A percentile compares a stretch with the other conserved stretches of the same genome.
Evolutionary conservation across 2,888 invertebrate genomes (phyloP).

Genomic region (Thera britannica): DNA sequence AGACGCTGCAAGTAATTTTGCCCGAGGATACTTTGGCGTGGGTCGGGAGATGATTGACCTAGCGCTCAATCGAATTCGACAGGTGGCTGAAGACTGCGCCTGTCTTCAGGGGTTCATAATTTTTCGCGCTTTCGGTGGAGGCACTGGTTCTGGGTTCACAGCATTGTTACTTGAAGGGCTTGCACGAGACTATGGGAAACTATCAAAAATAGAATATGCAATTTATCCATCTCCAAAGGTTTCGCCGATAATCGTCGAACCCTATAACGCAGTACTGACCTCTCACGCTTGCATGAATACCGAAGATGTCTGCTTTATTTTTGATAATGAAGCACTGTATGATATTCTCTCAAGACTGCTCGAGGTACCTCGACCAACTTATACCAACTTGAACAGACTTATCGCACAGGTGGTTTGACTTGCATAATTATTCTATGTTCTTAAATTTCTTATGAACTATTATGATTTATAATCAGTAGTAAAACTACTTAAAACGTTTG

Average conservation of each 20-base stretch:
- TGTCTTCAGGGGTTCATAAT: slow-evolving; percentile 87
- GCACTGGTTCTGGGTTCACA: slow-evolving; percentile 91
- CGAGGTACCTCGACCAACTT: slow-evolving; percentile 91
- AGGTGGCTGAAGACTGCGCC: slow-evolving; percentile 87
- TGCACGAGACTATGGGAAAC: slow-evolving; percentile 86
- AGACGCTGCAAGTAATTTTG: slow-evolving; percentile 94
- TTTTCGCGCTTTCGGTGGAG: slow-evolving; percentile 90
- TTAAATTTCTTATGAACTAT: too few species aligned
- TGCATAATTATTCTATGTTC: too few species aligned
- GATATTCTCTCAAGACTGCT: slow-evolving; percentile 90
- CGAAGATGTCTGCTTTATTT: slow-evolving; percentile 88
- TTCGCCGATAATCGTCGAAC: slow-evolving; percentile 90
- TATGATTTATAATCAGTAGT: background rate
- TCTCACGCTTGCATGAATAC: slow-evolving; percentile 88
- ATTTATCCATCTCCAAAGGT: slow-evolving; percentile 94
- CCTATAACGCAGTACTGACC: slow-evolving; percentile 90
- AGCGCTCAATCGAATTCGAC: slow-evolving; percentile 88
- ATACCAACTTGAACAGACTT: slow-evolving; percentile 93
- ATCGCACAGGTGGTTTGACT: slow-evolving; percentile 85
- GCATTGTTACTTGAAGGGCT: slow-evolving; percentile 87
- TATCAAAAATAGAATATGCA: slow-evolving; percentile 87
- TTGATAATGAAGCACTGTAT: slow-evolving; percentile 91
- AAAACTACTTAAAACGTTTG: background rate
- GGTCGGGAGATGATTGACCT: slow-evolving; percentile 90
- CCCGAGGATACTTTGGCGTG: slow-evolving; percentile 91